A percentile compares a stretch with the other conserved stretches of the same genome.
Conservation (phyloP, 1,140 invertebrate species). For the Tetramorium parvispinum region DNA sequence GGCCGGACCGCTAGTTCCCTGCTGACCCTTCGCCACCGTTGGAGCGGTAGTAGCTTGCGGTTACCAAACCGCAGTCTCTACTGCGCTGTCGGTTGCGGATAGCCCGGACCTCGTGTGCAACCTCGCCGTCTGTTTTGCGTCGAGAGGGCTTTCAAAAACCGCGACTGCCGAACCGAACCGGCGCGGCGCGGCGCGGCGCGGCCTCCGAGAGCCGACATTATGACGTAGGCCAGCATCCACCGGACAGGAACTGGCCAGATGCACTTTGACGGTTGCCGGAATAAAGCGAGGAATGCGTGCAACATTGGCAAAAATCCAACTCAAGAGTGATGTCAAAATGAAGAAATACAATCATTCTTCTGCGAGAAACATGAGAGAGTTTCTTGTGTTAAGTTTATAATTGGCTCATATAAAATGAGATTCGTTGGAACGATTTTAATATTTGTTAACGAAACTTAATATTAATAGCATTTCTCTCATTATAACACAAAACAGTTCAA, state of each 20-base stretch:
- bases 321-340: background rate
- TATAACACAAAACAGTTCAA: constrained; percentile 10
- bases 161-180: constrained; percentile 76
- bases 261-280: constrained; percentile 66
- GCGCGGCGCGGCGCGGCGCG: constrained; percentile 36
- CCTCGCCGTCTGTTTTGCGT: constrained; percentile 79
- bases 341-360: background rate
- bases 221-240: constrained; percentile 64
- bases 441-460: background rate
- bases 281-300: background rate
- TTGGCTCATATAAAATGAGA: background rate
- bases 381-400: background rate
- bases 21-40: constrained; percentile 54
- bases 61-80: constrained; percentile 82
- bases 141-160: constrained; percentile 82
- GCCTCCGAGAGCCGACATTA: constrained; percentile 67
- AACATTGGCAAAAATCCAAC: background rate
- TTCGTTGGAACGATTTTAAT: background rate
- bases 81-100: constrained; percentile 81
- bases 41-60: constrained; percentile 82
- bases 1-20: constrained; percentile 48
- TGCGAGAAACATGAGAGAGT: background rate
- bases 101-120: constrained; percentile 75
- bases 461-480: background rate
- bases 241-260: constrained; percentile 55